Evolutionary conservation across 1,140 invertebrate genomes (phyloP), one percentile per base, ranked within the genome.

Genomic region (Micrasema longulum): DNA sequence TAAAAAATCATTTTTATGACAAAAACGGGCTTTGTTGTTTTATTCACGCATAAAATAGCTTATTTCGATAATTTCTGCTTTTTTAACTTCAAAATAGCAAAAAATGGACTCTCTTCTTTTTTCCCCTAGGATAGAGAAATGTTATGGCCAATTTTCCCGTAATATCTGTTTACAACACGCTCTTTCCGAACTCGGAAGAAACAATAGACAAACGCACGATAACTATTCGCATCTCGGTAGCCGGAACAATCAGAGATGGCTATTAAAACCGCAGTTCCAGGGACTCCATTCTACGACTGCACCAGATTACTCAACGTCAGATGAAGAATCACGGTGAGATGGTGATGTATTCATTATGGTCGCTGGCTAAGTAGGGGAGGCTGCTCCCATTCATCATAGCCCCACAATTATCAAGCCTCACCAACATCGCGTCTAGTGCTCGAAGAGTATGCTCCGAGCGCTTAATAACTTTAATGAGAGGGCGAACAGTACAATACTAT

Each of bases 241-340:
- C 60, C 41, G 23, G 14, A 60, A 22, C 57, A 62, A 62, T 62
- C 57, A 41, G 57, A 20, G 14, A 41, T 20, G 14, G 57, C 57
- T 36, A 62, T 62, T 62, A 36, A 62, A 38, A 36, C 55, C n/a
- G 6, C 1, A 26, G 26, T 18, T 26, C 2, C 53, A 26, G n/a
- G 53, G 18, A 57, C n/a, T 41, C 41, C 41, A 64, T 64, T 64
- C 60, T 55, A 23, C 65, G 20, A 68, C 26, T 71, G 73, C 69
- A 75, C 69, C 73, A 75, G 73, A 75, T 75, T 71, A 75, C 64
- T 75, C 73, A 75, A 75, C 36, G 73, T 75, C 73, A 71, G 16
- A 7, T 7, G 26, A 2, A 31, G 26, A 31, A 31, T n/a, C 55
- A 48, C n/a, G 63, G 60, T 50, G 57, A 69, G 70, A 52, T 71